Base-by-base conservation (phyloP, 2,797 vertebrate genomes). In the Alectoris magna region DNA sequence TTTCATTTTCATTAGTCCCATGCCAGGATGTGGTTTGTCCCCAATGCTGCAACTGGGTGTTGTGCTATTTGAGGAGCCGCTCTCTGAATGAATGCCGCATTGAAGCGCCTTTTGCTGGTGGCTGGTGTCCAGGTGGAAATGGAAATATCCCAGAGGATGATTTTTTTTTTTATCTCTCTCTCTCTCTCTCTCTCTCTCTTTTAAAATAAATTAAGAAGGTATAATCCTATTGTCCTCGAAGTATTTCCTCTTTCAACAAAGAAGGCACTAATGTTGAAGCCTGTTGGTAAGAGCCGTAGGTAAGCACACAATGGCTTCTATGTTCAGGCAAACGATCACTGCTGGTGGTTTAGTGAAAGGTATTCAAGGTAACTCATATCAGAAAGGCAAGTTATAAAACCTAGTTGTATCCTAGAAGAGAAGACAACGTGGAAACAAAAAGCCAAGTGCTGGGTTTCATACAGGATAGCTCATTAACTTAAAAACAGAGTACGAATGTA, bases 401-500 rank as follows among this genome's bases (percentile, higher is more conserved):
- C 36, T 67, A 74, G 56, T 85, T 94, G 69, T 91, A 78, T 94
- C 95, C 85, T 87, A 48, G 18, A 93, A 60, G 92, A 49, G 51
- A 73, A 87, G 82, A 94, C 93, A 90, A 91, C 73, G 81, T 71
- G 66, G 87, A 90, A 94, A 94, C 87, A 95, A 95, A 97, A 96
- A 92, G 44, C 89, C 93, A 95, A 96, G 84, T 92, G 62, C 91
- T 90, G 38, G 78, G 79, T 96, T 97, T 96, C 81, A 84, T 79
- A 62, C 90, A 94, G 95, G 96, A 96, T 98, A 98, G 89, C 96
- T 97, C 97, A 97, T 97, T 97, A 97, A 96, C 94, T 97, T 96
- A 97, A 97, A 97, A 97, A 94, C 77, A 95, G 96, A 98, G 95
- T 97, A 96, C 1, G 26, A 96, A 97, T 97, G 96, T 97, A 97